Evolutionary conservation across 2,888 invertebrate genomes (phyloP).

Genomic region (Cenopis cana): DNA sequence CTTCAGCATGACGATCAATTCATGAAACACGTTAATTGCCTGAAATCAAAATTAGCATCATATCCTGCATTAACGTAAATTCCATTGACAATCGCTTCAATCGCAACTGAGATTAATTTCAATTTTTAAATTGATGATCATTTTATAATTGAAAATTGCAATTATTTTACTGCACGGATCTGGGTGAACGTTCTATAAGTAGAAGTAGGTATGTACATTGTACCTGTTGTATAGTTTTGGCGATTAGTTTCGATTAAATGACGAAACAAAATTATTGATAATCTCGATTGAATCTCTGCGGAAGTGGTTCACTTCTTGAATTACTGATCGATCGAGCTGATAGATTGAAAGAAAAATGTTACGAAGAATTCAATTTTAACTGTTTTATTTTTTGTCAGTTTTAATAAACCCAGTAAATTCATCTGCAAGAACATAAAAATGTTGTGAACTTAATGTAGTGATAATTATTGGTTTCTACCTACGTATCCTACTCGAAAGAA

Average conservation of each 20-base stretch:
- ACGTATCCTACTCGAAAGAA: too few species aligned
- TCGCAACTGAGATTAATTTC: too few species aligned
- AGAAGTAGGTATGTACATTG: not conserved
- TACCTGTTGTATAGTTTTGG: not conserved
- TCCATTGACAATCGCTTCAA: too few species aligned
- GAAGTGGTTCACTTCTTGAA: constrained; percentile 18
- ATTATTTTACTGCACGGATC: not conserved
- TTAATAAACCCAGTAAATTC: not conserved
- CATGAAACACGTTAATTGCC: too few species aligned
- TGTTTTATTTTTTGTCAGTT: not conserved
- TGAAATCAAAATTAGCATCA: too few species aligned
- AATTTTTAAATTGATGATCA: too few species aligned
- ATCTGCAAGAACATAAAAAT: not conserved
- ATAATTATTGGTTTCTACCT: too few species aligned
- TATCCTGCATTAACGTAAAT: too few species aligned
- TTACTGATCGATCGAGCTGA: constrained; percentile 9
- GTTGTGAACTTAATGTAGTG: too few species aligned
- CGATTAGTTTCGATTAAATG: constrained; percentile 1
- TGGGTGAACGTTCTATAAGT: not conserved
- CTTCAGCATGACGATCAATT: too few species aligned
- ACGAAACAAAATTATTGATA: constrained; percentile 2
- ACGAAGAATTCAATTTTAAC: not conserved
- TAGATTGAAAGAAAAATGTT: not conserved
- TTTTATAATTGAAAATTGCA: too few species aligned
- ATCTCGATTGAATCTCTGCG: constrained; percentile 7